Evolutionary conservation across 2,797 vertebrate species (phyloP).

Genomic region (Poeciliopsis presidionis): DNA sequence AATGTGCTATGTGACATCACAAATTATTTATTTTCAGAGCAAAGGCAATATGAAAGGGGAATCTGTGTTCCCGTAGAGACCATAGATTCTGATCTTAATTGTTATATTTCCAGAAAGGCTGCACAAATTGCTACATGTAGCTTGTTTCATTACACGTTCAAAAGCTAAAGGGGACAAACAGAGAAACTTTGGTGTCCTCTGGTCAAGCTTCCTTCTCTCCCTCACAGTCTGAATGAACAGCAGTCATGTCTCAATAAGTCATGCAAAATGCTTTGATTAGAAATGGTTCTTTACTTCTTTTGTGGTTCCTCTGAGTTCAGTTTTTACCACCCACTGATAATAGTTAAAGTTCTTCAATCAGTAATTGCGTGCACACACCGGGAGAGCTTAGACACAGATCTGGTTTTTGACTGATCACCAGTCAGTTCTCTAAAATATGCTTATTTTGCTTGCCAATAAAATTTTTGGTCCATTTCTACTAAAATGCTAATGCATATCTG

Average conservation of each 20-base stretch:
- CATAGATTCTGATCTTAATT: neutral
- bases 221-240: neutral
- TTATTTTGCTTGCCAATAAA: too few species aligned
- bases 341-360: neutral
- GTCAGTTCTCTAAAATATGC: neutral
- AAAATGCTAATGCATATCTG: constrained; percentile 7
- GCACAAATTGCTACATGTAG: neutral
- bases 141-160: neutral
- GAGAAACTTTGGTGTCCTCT: neutral
- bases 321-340: neutral
- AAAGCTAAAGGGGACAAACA: neutral
- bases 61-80: neutral
- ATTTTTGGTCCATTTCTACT: neutral
- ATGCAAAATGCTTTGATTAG: neutral
- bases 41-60: neutral
- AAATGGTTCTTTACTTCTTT: neutral
- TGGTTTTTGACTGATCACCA: neutral
- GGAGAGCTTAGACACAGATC: neutral
- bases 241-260: neutral
- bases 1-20: neutral
- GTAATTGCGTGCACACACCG: neutral
- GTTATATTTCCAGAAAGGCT: neutral
- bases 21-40: neutral
- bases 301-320: neutral
- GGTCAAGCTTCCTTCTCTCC: neutral